phyloP scores from a whole-genome alignment of 2,113 vertebrate genomes.

The Pelmatolapia mariae region DNA sequence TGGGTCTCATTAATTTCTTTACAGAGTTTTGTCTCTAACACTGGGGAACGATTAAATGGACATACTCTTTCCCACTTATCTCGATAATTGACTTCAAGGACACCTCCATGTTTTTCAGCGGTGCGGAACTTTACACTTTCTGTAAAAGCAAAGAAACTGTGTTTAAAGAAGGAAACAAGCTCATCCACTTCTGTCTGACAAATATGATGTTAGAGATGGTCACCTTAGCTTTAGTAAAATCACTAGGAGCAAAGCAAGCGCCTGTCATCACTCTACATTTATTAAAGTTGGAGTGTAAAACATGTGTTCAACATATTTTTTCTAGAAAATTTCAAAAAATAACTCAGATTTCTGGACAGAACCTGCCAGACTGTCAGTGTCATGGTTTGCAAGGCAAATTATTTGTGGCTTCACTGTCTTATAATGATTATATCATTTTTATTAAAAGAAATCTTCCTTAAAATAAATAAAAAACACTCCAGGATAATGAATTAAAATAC shows the following conservation, averaged over 20 bases:
- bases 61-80: not conserved
- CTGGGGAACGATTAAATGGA: fast-evolving
- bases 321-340: no score
- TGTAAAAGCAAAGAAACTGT: not conserved
- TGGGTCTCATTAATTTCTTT: fast-evolving
- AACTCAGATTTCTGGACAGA: no score
- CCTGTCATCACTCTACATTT: no score
- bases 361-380: no score
- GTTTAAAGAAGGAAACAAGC: not conserved
- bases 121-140: not conserved
- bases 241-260: no score
- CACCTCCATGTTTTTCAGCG: slow-evolving; percentile 22
- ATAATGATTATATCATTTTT: not conserved
- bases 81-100: slow-evolving; percentile 16
- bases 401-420: no score
- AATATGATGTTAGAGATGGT: not conserved
- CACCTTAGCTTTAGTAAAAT: no score
- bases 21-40: not conserved
- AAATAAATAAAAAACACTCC: not conserved
- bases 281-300: no score
- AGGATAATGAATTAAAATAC: not conserved
- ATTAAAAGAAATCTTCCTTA: no score
- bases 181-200: not conserved
- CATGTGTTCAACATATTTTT: no score
- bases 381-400: no score